phyloP scores from a whole-genome alignment of 2,113 vertebrate species.

The Mustela lutreola region DNA sequence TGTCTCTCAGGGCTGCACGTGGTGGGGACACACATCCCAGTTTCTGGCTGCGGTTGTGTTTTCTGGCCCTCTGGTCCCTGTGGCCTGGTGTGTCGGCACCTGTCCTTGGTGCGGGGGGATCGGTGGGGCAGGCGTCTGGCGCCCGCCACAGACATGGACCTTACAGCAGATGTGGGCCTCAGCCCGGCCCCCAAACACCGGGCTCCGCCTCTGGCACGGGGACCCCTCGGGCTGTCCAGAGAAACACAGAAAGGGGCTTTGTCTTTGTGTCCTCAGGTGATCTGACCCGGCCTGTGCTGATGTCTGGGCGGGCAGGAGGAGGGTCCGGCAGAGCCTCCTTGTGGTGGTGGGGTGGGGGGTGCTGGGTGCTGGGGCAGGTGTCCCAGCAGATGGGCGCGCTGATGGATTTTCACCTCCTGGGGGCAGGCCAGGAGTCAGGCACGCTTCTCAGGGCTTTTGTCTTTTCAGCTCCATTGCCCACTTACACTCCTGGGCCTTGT shows the following conservation, averaged over 20 bases:
- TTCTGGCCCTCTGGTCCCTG: background rate
- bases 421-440: background rate
- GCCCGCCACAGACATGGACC: no score
- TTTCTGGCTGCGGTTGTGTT: no score
- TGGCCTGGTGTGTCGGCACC: background rate
- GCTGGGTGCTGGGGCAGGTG: accelerated
- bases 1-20: accelerated
- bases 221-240: background rate
- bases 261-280: background rate
- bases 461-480: no score
- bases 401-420: background rate
- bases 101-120: accelerated
- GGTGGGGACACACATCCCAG: background rate
- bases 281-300: background rate
- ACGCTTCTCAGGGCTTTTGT: background rate
- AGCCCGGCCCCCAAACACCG: background rate
- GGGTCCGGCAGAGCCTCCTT: background rate
- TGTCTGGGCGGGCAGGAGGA: background rate
- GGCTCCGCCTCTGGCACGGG: background rate
- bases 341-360: background rate
- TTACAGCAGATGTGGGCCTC: background rate
- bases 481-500: background rate
- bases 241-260: background rate
- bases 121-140: background rate
- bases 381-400: accelerated